These are phyloP conservation scores for Gavialis gangeticus DNA, from an alignment of 2,113 vertebrate genomes.

Conservation along the genomic window DNA sequence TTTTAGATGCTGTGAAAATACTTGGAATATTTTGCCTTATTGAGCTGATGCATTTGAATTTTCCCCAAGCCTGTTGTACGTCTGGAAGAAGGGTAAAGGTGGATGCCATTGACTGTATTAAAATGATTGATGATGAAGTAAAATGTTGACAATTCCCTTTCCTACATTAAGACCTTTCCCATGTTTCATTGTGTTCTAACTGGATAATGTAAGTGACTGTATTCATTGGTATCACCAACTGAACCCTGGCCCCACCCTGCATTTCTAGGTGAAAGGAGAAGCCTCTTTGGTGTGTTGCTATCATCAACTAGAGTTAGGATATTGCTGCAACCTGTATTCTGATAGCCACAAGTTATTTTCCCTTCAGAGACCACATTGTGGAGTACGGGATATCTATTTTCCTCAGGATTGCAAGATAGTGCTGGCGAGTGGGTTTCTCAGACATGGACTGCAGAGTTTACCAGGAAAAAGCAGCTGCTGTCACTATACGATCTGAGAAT, in stretches of 20 bases:
- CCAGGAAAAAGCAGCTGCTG: accelerated
- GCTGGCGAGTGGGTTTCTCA: neutral
- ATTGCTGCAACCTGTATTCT: accelerated
- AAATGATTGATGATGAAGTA: accelerated
- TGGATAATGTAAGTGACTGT: neutral
- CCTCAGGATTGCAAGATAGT: accelerated
- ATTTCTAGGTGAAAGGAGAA: accelerated
- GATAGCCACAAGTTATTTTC: accelerated
- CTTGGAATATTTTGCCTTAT: neutral
- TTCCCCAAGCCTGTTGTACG: neutral
- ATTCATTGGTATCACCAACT: neutral
- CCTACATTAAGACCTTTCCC: neutral
- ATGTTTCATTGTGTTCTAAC: neutral
- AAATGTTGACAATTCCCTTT: neutral
- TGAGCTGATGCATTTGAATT: neutral
- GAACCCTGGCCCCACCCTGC: accelerated
- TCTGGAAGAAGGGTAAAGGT: neutral
- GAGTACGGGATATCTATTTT: neutral
- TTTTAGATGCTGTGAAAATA: neutral
- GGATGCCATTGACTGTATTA: accelerated
- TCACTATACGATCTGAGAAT: neutral
- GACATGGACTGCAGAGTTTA: neutral
- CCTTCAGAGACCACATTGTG: accelerated
- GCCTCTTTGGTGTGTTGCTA: accelerated
- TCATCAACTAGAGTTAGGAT: accelerated